phyloP scores from a whole-genome alignment of 1,140 invertebrate species.

The Drosophila hydei region DNA sequence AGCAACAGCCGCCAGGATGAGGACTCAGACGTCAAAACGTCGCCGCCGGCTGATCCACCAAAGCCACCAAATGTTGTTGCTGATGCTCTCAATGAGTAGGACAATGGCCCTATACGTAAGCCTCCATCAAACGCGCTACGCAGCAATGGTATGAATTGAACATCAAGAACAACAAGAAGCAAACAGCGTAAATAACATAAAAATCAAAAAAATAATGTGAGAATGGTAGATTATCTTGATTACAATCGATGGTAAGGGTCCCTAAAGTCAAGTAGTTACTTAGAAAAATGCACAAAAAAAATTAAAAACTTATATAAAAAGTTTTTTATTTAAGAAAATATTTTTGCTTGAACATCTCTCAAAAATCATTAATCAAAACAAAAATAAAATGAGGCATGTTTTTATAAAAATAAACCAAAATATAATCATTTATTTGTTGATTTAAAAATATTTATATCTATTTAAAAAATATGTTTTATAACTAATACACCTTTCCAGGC shows the following conservation, averaged over 20 bases:
- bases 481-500: not conserved
- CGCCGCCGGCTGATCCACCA: conserved; percentile 20
- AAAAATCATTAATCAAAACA: not conserved
- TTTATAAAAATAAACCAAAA: too few relatives aligned
- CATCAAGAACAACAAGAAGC: not conserved
- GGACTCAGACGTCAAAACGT: conserved; percentile 40
- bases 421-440: too few relatives aligned
- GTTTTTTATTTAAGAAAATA: not conserved
- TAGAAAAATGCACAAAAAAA: not conserved
- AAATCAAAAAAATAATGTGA: conserved; percentile 6
- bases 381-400: not conserved
- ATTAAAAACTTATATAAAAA: not conserved
- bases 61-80: conserved; percentile 51
- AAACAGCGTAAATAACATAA: not conserved
- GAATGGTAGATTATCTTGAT: not conserved
- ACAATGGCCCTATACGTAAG: conserved; percentile 27
- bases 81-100: conserved; percentile 51
- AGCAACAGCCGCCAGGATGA: not conserved
- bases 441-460: too few relatives aligned
- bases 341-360: too few relatives aligned
- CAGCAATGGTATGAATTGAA: not conserved
- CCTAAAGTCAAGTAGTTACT: not conserved
- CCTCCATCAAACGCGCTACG: not conserved
- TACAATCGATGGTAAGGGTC: not conserved
- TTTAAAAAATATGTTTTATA: not conserved